Percentiles rank a stretch among this genome's conserved stretches.
Evolutionary conservation across 2,888 invertebrate genomes (phyloP).

Genomic region (Macrophya alboannulata): DNA sequence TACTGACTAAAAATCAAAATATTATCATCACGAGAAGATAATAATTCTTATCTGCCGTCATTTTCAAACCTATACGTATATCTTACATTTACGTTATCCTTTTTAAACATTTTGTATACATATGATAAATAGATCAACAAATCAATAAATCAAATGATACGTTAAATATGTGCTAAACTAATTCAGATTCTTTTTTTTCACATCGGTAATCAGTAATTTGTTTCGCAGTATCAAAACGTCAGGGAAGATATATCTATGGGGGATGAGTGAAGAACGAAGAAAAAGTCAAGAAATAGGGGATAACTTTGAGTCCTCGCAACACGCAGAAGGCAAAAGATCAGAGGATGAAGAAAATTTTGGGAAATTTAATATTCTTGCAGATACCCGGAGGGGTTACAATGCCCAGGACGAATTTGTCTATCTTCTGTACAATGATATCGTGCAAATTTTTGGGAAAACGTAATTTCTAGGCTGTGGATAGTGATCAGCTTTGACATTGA

Average conservation of each 20-base stretch:
- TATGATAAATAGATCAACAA: too few relatives aligned
- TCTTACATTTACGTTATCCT: not conserved
- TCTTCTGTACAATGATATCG: constrained; percentile 66
- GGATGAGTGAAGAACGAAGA: not conserved
- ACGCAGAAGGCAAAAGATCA: not conserved
- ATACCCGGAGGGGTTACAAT: constrained; percentile 64
- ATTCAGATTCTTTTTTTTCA: too few relatives aligned
- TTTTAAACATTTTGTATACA: not conserved
- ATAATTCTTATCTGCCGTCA: not conserved
- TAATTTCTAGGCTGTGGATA: constrained; percentile 54
- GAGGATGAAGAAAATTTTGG: constrained; percentile 27
- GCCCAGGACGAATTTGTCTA: constrained; percentile 66
- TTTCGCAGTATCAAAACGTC: not conserved
- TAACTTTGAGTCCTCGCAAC: not conserved
- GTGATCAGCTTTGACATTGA: not conserved
- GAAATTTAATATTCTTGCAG: constrained; percentile 57
- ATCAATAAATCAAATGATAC: too few relatives aligned
- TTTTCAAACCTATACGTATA: not conserved
- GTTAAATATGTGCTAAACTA: too few relatives aligned
- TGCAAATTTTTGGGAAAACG: constrained; percentile 63
- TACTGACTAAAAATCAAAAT: constrained; percentile 63
- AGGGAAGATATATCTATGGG: not conserved
- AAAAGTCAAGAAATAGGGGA: not conserved
- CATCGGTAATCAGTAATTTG: not conserved
- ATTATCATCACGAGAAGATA: not conserved